Evolutionary conservation across 2,888 invertebrate species (phyloP).

Genomic region (Geotrupes spiniger): DNA sequence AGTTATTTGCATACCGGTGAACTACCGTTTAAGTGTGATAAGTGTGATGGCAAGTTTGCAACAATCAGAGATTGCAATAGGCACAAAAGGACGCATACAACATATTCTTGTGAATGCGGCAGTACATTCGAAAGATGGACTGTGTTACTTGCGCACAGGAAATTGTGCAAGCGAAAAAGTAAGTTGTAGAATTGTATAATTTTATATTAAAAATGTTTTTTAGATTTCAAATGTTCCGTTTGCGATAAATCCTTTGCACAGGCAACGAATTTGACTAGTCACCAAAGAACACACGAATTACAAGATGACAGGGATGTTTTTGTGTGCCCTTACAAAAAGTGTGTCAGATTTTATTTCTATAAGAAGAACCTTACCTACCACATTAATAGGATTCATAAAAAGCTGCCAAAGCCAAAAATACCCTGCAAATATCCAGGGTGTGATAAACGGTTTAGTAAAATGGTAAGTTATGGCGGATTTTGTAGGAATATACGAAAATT

Average conservation of each 20-base stretch:
- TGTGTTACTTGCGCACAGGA: conserved; percentile 33
- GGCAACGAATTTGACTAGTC: conserved; percentile 29
- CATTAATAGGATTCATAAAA: conserved; percentile 33
- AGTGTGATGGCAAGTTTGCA: conserved; percentile 33
- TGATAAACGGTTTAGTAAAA: conserved; percentile 21
- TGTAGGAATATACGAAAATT: background rate
- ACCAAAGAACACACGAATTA: conserved; percentile 29
- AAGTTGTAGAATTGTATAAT: conserved; percentile 1
- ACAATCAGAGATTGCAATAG: conserved; percentile 31
- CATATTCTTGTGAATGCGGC: conserved; percentile 39
- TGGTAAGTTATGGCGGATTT: conserved; percentile 19
- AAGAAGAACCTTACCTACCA: conserved; percentile 36
- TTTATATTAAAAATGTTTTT: conserved; percentile 18
- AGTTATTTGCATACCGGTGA: conserved; percentile 24
- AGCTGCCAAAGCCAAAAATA: conserved; percentile 24
- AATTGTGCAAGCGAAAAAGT: conserved; percentile 27
- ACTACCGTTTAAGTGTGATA: conserved; percentile 30
- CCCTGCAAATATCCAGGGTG: conserved; percentile 30
- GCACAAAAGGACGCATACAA: conserved; percentile 38
- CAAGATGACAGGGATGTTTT: conserved; percentile 27
- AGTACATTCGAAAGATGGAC: conserved; percentile 37
- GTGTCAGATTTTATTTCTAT: conserved; percentile 34
- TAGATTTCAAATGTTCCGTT: conserved; percentile 32
- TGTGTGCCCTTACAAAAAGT: conserved; percentile 35
- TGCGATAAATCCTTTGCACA: conserved; percentile 34